Conservation (phyloP, 2,888 invertebrate species). For the Polietes domitor region DNA sequence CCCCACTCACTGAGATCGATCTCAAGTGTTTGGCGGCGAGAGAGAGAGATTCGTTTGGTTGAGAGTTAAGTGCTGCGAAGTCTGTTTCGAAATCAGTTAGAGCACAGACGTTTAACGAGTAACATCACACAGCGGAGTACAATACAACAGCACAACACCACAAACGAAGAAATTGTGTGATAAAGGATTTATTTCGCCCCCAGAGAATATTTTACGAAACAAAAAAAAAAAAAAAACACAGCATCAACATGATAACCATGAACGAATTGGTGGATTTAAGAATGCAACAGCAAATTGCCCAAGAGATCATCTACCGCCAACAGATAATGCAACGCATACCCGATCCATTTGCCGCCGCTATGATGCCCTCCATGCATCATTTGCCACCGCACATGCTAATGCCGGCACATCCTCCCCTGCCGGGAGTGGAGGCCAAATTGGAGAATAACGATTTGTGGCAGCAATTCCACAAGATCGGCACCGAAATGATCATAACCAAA, state of each 20-base stretch:
- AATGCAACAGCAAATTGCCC: constrained; percentile 80
- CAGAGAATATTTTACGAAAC: background rate
- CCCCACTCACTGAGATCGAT: background rate
- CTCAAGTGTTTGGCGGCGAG: constrained; percentile 26
- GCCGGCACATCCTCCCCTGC: constrained; percentile 77
- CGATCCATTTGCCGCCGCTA: constrained; percentile 74
- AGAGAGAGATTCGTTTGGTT: constrained; percentile 41
- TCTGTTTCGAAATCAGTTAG: constrained; percentile 43
- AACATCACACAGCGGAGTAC: constrained; percentile 47
- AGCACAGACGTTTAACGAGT: constrained; percentile 47
- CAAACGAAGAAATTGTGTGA: background rate
- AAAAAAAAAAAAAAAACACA: background rate
- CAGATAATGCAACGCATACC: constrained; percentile 81
- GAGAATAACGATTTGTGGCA: constrained; percentile 87
- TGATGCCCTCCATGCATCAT: constrained; percentile 72
- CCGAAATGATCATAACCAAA: constrained; percentile 93
- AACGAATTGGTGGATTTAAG: constrained; percentile 80
- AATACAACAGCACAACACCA: background rate
- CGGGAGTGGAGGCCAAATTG: constrained; percentile 82
- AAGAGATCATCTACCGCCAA: constrained; percentile 79
- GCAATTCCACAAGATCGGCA: constrained; percentile 87
- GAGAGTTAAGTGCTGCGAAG: constrained; percentile 43
- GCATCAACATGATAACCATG: constrained; percentile 77
- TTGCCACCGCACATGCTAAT: constrained; percentile 77
- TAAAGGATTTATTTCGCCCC: background rate